Base-by-base conservation (phyloP, 2,888 invertebrate species). In the Actias luna region DNA sequence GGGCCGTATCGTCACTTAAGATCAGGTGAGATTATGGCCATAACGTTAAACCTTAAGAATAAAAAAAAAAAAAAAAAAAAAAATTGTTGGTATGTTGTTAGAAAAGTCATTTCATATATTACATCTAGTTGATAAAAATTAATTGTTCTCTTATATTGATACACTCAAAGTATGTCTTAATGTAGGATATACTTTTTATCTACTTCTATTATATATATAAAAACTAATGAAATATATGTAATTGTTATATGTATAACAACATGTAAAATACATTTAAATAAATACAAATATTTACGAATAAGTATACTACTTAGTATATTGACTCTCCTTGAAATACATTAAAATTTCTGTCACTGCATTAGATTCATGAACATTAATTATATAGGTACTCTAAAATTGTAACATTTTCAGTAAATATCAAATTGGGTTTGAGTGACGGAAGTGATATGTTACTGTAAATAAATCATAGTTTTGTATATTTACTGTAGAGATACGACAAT, bases 381-480 rank as follows among this genome's bases (percentile, higher is more conserved):
- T n/a, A n/a, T n/a, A n/a, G n/a, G n/a, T 39, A 39, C 12, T 39
- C 8, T 50, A 50, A 50, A 50, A 50, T 50, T 25, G 3, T 46
- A 46, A 46, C 46, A 46, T 22, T 50, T 50, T 50, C 46, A 12
- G 46, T 50, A 50, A 50, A 50, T 22, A 50, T 50, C 25, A 2
- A 22, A 12, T 50, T 50, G 46, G 25, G 25, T 12, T 25, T 22
- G 22, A 50, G 22, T 50, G 46, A 50, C 46, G 46, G 46, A 50
- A 50, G 46, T 50, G 46, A 50, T 50, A 50, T 25, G 46, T 50
- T 25, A 12, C 25, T 50, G 46, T 50, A 50, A 50, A 50, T 50
- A 25, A 50, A 50, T 50, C 46, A 22, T 50, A 25, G 25, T 50
- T 50, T 50, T 50, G 46, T 50, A 50, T 42, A 42, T 42, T 18